Percentiles rank a stretch among this genome's conserved stretches.
These are phyloP conservation scores for Tetramorium parvispinum DNA, from an alignment of 1,140 invertebrate species.

Conservation along the genomic window DNA sequence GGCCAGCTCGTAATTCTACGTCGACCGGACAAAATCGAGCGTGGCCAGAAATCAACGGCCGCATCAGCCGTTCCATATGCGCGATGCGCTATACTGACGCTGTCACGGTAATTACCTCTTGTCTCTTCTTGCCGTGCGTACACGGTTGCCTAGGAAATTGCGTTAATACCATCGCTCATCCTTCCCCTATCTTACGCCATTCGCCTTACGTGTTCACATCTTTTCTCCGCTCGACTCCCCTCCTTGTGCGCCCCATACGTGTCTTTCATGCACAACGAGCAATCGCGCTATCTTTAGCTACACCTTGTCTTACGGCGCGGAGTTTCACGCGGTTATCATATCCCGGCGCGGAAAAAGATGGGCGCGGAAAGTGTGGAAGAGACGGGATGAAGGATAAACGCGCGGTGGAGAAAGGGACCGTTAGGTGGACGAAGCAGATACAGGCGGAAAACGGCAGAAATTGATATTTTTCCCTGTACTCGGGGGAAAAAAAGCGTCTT, in stretches of 20 bases:
- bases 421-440: constrained; percentile 58
- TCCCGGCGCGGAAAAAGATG: constrained; percentile 34
- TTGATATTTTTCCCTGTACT: constrained; percentile 65
- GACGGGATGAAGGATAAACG: constrained; percentile 53
- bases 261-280: constrained; percentile 54
- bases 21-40: constrained; percentile 52
- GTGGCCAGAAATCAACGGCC: constrained; percentile 17
- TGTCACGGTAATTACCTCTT: constrained; percentile 67
- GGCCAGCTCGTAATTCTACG: constrained; percentile 26
- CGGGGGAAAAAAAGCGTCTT: constrained; percentile 46
- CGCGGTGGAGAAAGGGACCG: constrained; percentile 48
- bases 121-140: constrained; percentile 37
- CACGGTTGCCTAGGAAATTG: constrained; percentile 45
- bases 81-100: constrained; percentile 50
- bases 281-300: constrained; percentile 53
- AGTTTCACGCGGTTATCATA: constrained; percentile 63
- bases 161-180: constrained; percentile 43
- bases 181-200: constrained; percentile 39
- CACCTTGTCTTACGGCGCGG: constrained; percentile 60
- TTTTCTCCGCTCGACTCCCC: neutral
- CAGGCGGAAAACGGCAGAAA: constrained; percentile 62
- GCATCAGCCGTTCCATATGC: constrained; percentile 12
- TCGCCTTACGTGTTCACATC: constrained; percentile 39
- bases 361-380: neutral
- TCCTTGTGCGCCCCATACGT: neutral